Base-by-base conservation (phyloP, 1,140 invertebrate genomes). In the Drosophila willistoni region DNA sequence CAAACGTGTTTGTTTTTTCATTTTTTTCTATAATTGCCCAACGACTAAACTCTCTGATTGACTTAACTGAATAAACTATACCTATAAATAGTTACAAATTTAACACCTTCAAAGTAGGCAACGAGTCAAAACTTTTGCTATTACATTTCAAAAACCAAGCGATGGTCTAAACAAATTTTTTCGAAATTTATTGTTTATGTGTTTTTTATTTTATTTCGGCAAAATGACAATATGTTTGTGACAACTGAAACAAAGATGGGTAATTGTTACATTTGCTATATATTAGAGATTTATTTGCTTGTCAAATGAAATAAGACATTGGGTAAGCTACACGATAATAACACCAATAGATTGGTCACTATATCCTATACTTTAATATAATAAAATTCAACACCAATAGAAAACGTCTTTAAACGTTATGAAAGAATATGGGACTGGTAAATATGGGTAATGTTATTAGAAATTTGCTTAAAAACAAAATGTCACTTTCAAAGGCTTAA, bases 1-100 rank as follows among this genome's bases (percentile, higher is more conserved):
- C 56, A 72, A 81, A 82, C 76, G 57, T 79, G 76, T 87, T 73
- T 76, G 54, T 60, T 68, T 36, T 34, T 36, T 60, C 59, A 75
- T 68, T 36, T 36, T 34, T 60, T 65, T 78, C 76, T 34, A 33
- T 6, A 56, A 36, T 36, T 73, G 72, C 64, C 66, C 42, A 59
- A 41, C 41, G 22, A 51, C 63, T 64, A 54, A 44, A 64, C 51
- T 54, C 7, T 25, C 29, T 42, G 17, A 61, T 39, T 33, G 33
- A 41, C 10, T 29, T 42, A 47, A 25, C 64, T 12, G 29, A 59
- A 10, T 59, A 14, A 57, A 62, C 41, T 9, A 25, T 39, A 39
- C 59, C 41, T 56, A 12, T 63, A 67, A 63, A 56, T 59, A 44
- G 64, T 34, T 33, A 59, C 36, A 39, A 39, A 51, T 51, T 22